Evolutionary conservation across 1,140 invertebrate genomes (phyloP).

Genomic region (Temnothorax nylanderi): DNA sequence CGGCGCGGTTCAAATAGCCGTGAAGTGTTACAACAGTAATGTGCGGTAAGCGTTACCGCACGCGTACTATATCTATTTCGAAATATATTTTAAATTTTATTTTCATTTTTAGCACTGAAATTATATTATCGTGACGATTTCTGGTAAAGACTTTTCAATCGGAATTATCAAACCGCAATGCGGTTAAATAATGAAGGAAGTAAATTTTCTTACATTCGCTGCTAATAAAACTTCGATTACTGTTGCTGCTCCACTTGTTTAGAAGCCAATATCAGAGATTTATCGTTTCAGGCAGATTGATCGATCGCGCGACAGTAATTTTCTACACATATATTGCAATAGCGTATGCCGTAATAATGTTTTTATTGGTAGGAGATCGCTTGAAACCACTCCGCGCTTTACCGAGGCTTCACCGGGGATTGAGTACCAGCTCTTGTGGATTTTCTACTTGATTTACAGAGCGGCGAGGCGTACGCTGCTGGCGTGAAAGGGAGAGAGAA

Average conservation of each 20-base stretch:
- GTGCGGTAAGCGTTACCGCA: slow-evolving; percentile 48
- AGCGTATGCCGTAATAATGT: slow-evolving; percentile 10
- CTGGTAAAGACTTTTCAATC: slow-evolving; percentile 17
- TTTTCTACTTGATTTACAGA: slow-evolving; percentile 55
- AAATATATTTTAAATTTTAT: slow-evolving; percentile 1
- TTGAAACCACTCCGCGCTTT: neutral
- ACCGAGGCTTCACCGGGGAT: neutral
- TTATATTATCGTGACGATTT: neutral
- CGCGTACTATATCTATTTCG: neutral
- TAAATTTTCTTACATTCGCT: neutral
- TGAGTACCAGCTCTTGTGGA: slow-evolving; percentile 26
- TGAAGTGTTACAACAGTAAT: slow-evolving; percentile 48
- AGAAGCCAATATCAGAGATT: neutral
- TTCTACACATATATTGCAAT: neutral
- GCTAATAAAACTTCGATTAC: slow-evolving; percentile 6
- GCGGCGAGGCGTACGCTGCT: slow-evolving; percentile 1
- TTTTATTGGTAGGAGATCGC: slow-evolving; percentile 18
- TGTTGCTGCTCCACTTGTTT: neutral
- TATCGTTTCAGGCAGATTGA: neutral
- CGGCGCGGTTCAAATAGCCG: slow-evolving; percentile 42
- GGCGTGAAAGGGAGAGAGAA: neutral
- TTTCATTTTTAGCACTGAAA: neutral
- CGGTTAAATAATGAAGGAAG: slow-evolving; percentile 36
- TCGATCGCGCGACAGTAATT: slow-evolving; percentile 27
- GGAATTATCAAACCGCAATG: slow-evolving; percentile 35